These are phyloP conservation scores for Drosophila paracracens DNA, from an alignment of 2,888 invertebrate species.

Conservation along the genomic window DNA sequence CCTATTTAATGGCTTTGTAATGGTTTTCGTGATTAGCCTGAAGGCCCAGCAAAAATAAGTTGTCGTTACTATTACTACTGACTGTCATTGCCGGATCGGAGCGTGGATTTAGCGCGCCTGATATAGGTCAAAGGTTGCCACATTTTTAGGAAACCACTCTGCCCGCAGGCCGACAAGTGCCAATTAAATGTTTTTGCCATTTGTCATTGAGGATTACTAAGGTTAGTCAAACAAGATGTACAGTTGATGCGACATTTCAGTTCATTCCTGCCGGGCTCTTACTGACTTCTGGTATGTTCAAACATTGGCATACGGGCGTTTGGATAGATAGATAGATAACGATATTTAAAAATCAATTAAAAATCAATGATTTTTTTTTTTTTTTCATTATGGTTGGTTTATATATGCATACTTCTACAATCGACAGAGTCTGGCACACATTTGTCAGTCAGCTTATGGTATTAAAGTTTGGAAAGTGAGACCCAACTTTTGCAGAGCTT, in stretches of 20 bases:
- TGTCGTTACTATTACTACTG: constrained; percentile 4
- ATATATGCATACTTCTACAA: not conserved
- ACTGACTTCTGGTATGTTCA: not conserved
- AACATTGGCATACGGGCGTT: not conserved
- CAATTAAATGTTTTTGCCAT: constrained; percentile 59
- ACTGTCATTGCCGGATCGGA: constrained; percentile 15
- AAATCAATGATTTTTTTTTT: too few relatives aligned
- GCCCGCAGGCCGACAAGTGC: constrained; percentile 29
- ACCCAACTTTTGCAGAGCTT: not conserved
- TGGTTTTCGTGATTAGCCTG: constrained; percentile 55
- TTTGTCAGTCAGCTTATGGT: not conserved
- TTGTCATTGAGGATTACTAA: constrained; percentile 70
- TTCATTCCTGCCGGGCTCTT: constrained; percentile 7
- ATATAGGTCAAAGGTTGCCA: constrained; percentile 54
- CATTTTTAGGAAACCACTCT: constrained; percentile 11
- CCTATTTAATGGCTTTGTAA: constrained; percentile 71
- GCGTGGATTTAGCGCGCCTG: not conserved
- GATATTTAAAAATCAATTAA: constrained; percentile 53
- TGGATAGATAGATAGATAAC: not conserved
- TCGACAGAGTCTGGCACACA: not conserved
- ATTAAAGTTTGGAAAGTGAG: not conserved
- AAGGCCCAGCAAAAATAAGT: constrained; percentile 30
- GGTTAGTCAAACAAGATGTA: constrained; percentile 49
- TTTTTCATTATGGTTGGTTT: not conserved
- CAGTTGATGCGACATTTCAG: constrained; percentile 61